A percentile compares a stretch with the other conserved stretches of the same genome.
These are phyloP conservation scores for Helostoma temminkii DNA, from an alignment of 2,797 vertebrate species.

Conservation along the genomic window DNA sequence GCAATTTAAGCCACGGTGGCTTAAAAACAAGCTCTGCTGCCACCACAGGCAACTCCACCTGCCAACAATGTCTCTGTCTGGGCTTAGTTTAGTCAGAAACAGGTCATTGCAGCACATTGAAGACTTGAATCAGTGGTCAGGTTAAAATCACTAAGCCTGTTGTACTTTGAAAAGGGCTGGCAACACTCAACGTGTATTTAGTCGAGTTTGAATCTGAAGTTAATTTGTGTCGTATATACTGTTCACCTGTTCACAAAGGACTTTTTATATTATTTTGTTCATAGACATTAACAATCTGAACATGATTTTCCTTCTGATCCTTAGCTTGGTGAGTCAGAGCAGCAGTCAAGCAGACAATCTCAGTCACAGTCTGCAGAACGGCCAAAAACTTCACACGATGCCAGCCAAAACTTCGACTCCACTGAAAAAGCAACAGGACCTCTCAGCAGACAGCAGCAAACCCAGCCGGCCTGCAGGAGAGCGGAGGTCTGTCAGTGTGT, in stretches of 20 bases:
- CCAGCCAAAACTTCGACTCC: slow-evolving; percentile 60
- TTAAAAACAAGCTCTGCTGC: neutral
- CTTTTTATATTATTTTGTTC: too few relatives aligned
- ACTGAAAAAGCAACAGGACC: slow-evolving; percentile 78
- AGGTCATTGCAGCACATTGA: neutral
- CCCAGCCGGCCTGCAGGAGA: slow-evolving; percentile 79
- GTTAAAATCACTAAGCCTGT: too few relatives aligned
- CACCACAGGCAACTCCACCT: neutral
- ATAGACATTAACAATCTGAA: neutral
- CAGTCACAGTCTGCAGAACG: slow-evolving; percentile 76
- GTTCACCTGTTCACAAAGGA: too few relatives aligned
- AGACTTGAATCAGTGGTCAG: neutral
- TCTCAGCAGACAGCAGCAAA: slow-evolving; percentile 73
- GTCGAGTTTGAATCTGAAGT: too few relatives aligned
- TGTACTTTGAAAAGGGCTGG: too few relatives aligned
- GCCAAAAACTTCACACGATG: slow-evolving; percentile 57
- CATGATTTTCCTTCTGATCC: slow-evolving; percentile 21
- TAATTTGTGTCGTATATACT: too few relatives aligned
- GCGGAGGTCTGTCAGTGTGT: slow-evolving; percentile 82
- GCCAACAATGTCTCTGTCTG: neutral
- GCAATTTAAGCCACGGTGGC: neutral
- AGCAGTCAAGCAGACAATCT: slow-evolving; percentile 65
- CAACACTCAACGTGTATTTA: too few relatives aligned
- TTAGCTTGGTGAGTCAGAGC: slow-evolving; percentile 72
- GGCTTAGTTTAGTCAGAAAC: neutral